Evolutionary conservation across 2,888 invertebrate genomes (phyloP).

Genomic region (Eilema sororculum): DNA sequence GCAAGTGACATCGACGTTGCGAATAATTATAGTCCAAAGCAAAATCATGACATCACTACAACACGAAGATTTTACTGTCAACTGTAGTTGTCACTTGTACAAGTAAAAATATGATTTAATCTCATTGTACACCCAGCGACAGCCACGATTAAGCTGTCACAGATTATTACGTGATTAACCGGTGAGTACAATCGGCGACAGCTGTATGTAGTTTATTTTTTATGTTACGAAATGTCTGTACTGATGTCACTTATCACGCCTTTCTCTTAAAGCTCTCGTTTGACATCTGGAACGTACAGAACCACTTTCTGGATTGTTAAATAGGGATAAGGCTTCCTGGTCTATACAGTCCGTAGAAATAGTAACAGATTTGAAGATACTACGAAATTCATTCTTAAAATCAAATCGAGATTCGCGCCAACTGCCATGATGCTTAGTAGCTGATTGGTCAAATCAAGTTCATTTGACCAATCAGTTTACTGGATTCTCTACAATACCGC

Average conservation of each 20-base stretch:
- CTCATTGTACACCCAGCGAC: background rate
- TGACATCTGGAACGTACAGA: slow-evolving; percentile 28
- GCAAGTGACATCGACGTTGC: background rate
- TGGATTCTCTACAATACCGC: too few relatives aligned
- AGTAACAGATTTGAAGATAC: too few relatives aligned
- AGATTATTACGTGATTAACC: slow-evolving; percentile 30
- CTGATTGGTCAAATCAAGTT: too few relatives aligned
- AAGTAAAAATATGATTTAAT: slow-evolving; percentile 2
- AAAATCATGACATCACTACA: background rate
- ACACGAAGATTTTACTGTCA: background rate
- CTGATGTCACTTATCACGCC: slow-evolving; percentile 50
- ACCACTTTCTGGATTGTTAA: slow-evolving; percentile 33
- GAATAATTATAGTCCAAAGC: background rate
- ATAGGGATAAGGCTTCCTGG: slow-evolving; percentile 20
- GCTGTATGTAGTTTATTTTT: slow-evolving; percentile 26
- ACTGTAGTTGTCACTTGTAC: background rate
- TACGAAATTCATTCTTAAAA: too few relatives aligned
- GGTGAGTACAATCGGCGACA: slow-evolving; percentile 22
- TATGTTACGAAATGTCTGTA: slow-evolving; percentile 46
- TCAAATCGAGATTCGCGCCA: too few relatives aligned
- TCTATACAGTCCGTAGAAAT: background rate
- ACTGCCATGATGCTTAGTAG: too few relatives aligned
- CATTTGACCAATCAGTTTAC: too few relatives aligned
- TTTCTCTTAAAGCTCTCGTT: slow-evolving; percentile 40
- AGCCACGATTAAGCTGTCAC: slow-evolving; percentile 12